Evolutionary conservation across 2,888 invertebrate species (phyloP).

Genomic region (Escarpia spicata): DNA sequence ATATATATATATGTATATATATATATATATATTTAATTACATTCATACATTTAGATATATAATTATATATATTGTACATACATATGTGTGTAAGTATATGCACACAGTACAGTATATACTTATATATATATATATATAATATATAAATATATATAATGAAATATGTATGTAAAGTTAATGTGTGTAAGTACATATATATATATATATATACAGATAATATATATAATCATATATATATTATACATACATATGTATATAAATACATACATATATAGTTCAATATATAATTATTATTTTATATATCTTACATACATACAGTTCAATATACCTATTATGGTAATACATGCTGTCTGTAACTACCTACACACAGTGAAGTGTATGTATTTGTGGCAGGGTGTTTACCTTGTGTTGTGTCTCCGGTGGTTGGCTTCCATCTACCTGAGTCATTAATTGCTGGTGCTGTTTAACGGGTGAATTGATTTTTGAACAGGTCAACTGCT

Average conservation of each 20-base stretch:
- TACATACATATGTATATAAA: constrained; percentile 8
- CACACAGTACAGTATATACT: not conserved
- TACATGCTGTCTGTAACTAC: too few species aligned
- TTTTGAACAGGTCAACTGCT: not conserved
- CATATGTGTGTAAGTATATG: not conserved
- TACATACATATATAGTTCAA: not conserved
- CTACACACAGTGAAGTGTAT: not conserved
- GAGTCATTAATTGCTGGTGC: not conserved
- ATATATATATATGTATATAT: too few species aligned
- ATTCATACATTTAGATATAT: not conserved
- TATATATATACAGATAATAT: not conserved
- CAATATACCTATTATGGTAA: too few species aligned
- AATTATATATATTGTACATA: not conserved
- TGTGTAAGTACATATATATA: not conserved
- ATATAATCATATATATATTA: not conserved
- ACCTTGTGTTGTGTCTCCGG: not conserved
- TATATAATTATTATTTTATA: too few species aligned
- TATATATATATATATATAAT: not conserved
- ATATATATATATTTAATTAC: not conserved
- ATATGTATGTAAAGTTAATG: not conserved
- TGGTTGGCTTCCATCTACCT: not conserved
- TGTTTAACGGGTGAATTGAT: constrained; percentile 1
- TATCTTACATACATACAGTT: too few species aligned
- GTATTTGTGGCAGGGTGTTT: not conserved
- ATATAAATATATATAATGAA: not conserved